phyloP scores from a whole-genome alignment of 2,113 vertebrate genomes.

The Daphoenositta chrysoptera region DNA sequence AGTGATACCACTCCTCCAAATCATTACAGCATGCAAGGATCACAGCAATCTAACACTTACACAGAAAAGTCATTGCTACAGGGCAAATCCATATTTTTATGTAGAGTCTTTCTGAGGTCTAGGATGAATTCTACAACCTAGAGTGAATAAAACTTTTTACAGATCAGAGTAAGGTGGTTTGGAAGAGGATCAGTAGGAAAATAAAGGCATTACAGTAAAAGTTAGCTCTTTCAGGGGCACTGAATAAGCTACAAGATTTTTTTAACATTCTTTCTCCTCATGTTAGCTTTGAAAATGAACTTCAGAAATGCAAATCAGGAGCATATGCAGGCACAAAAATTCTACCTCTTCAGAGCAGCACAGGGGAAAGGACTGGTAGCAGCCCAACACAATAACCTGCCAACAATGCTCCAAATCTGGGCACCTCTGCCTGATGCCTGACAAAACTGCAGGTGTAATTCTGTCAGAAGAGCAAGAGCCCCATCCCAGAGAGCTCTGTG shows the following conservation, averaged over 20 bases:
- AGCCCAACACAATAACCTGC: background rate
- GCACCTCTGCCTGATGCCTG: background rate
- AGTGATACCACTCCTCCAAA: background rate
- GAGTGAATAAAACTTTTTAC: conserved; percentile 26
- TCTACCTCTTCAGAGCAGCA: background rate
- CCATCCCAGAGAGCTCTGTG: background rate
- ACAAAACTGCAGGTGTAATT: background rate
- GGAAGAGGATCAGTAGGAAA: background rate
- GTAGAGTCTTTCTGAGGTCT: conserved; percentile 14
- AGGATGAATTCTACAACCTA: conserved; percentile 1
- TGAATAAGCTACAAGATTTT: background rate
- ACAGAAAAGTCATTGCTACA: background rate
- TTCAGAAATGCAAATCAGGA: conserved; percentile 18
- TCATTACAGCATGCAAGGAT: background rate
- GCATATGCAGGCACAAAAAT: background rate
- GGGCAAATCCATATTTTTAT: conserved; percentile 6
- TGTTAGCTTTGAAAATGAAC: conserved; percentile 1
- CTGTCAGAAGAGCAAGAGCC: background rate
- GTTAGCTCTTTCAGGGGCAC: background rate
- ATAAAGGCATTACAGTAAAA: background rate
- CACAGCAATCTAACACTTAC: conserved; percentile 14
- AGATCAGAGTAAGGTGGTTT: background rate
- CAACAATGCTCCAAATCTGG: background rate
- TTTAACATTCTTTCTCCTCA: background rate
- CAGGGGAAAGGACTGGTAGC: background rate